These are phyloP conservation scores for Actinia tenebrosa DNA, from an alignment of 64 coral and sea anemone species.

Conservation along the genomic window DNA sequence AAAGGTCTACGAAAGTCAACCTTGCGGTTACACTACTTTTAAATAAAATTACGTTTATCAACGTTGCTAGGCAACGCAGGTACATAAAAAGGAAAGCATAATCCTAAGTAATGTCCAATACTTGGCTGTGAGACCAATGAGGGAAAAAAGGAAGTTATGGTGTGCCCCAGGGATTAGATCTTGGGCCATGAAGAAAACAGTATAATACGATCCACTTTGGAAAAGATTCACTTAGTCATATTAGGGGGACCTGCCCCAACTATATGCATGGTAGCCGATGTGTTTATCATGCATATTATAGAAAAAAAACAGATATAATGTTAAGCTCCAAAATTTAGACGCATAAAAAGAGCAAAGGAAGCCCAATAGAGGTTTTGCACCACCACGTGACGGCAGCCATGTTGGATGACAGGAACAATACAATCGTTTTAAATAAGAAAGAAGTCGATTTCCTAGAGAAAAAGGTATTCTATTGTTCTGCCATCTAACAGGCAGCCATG, in stretches of 20 bases:
- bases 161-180: background rate
- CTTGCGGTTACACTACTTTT: background rate
- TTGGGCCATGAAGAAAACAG: background rate
- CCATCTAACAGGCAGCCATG: too few relatives aligned
- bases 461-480: too few relatives aligned
- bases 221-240: background rate
- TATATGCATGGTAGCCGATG: background rate
- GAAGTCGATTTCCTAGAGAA: too few relatives aligned
- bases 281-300: background rate
- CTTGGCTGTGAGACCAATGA: background rate
- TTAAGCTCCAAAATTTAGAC: too few relatives aligned
- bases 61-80: background rate
- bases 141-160: background rate
- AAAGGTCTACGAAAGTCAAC: too few relatives aligned
- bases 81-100: too few relatives aligned
- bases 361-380: too few relatives aligned
- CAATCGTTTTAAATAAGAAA: too few relatives aligned
- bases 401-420: too few relatives aligned
- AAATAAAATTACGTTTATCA: background rate
- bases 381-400: too few relatives aligned
- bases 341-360: too few relatives aligned
- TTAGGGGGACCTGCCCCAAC: background rate
- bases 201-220: background rate
- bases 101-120: too few relatives aligned
- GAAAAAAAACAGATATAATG: background rate